A percentile compares a stretch with the other conserved stretches of the same genome.
Evolutionary conservation across 2,888 invertebrate species (phyloP).

Genomic region (Helicoverpa assulta): DNA sequence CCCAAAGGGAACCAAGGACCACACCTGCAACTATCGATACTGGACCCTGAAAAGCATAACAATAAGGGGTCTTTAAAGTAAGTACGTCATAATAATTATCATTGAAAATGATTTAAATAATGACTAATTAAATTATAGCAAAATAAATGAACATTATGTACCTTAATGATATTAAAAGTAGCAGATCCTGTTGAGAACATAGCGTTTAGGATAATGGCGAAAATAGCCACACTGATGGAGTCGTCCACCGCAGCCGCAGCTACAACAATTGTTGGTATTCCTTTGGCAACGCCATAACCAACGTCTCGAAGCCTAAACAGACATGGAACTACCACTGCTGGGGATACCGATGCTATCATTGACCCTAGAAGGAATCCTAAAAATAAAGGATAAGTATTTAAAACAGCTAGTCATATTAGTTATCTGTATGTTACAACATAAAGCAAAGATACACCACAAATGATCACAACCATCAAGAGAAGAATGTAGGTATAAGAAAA

Average conservation of each 20-base stretch:
- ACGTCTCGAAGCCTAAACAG: conserved; percentile 93
- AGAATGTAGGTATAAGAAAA: background rate
- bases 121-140: background rate
- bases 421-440: no score
- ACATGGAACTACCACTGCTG: conserved; percentile 97
- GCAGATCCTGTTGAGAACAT: conserved; percentile 93
- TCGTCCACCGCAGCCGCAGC: conserved; percentile 97
- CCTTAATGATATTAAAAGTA: conserved; percentile 92
- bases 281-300: conserved; percentile 95
- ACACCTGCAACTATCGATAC: conserved; percentile 93
- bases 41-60: conserved; percentile 88
- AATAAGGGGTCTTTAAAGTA: background rate
- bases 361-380: conserved; percentile 93
- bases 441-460: background rate
- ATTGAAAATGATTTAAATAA: no score
- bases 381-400: background rate
- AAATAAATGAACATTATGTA: conserved; percentile 35
- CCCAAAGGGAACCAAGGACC: conserved; percentile 93
- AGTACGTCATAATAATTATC: no score
- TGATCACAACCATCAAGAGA: background rate
- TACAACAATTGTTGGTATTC: conserved; percentile 96
- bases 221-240: conserved; percentile 96
- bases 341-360: conserved; percentile 96
- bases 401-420: no score
- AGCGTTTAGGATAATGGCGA: conserved; percentile 94